Conservation (phyloP, 1,140 invertebrate genomes). For the Drosophila pseudoobscura region DNA sequence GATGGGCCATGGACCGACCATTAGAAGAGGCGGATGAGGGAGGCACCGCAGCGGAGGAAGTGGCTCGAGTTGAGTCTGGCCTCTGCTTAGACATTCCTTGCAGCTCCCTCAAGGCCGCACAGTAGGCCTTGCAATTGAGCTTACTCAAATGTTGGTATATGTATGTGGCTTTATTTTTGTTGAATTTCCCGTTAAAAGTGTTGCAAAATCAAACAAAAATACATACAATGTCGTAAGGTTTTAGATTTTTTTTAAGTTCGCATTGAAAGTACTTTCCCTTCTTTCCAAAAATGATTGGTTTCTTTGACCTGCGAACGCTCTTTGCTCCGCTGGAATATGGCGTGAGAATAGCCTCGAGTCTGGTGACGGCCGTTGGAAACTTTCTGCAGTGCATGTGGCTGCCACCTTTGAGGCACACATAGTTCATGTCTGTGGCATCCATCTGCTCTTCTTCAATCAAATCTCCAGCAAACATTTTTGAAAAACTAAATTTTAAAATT, state of each 20-base stretch:
- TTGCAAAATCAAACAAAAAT: too few relatives aligned
- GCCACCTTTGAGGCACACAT: constrained; percentile 24
- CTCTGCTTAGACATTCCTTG: constrained; percentile 36
- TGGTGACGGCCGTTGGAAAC: constrained; percentile 12
- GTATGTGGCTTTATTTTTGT: too few relatives aligned
- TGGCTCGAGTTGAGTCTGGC: constrained; percentile 31
- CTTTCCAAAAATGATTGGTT: not conserved
- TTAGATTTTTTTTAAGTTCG: too few relatives aligned
- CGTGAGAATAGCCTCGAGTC: constrained; percentile 6
- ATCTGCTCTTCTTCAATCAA: not conserved
- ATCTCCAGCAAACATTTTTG: too few relatives aligned
- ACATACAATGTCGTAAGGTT: too few relatives aligned
- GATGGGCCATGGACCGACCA: constrained; percentile 15
- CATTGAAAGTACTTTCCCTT: not conserved
- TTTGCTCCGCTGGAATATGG: constrained; percentile 23
- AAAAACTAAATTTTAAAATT: too few relatives aligned
- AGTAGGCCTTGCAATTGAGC: constrained; percentile 1
- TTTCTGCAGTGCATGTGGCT: constrained; percentile 28
- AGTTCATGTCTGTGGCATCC: constrained; percentile 1
- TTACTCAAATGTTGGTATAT: too few relatives aligned
- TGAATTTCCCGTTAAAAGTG: too few relatives aligned
- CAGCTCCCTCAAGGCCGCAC: constrained; percentile 40
- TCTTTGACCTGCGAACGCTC: constrained; percentile 17
- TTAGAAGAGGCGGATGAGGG: constrained; percentile 29
- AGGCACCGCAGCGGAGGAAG: constrained; percentile 16